These are phyloP conservation scores for Heliconius ethilla DNA, from an alignment of 2,888 invertebrate species.

Conservation along the genomic window DNA sequence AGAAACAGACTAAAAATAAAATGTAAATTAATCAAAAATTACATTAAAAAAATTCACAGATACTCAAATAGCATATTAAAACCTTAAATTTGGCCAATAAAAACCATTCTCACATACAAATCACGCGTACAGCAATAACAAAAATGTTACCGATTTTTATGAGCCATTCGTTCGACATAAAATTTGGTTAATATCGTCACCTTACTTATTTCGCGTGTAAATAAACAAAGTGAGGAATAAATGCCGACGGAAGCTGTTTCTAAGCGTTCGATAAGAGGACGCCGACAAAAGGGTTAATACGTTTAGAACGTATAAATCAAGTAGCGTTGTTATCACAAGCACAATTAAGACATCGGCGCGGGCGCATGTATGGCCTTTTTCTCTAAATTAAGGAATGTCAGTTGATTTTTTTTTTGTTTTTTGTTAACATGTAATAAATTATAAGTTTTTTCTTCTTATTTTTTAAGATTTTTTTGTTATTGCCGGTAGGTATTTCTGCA, in stretches of 20 bases:
- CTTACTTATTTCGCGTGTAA: slow-evolving; percentile 47
- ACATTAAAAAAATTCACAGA: background rate
- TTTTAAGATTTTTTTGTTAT: background rate
- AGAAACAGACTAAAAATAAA: background rate
- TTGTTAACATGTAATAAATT: slow-evolving; percentile 34
- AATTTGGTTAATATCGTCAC: slow-evolving; percentile 35
- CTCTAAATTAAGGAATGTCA: slow-evolving; percentile 52
- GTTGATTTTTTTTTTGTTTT: slow-evolving; percentile 46
- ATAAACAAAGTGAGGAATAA: slow-evolving; percentile 43
- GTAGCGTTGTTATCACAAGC: slow-evolving; percentile 65
- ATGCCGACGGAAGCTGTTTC: slow-evolving; percentile 68
- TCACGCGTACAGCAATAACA: slow-evolving; percentile 30
- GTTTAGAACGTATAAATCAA: slow-evolving; percentile 77
- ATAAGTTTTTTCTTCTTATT: background rate
- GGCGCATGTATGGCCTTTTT: slow-evolving; percentile 44
- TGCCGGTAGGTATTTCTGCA: background rate
- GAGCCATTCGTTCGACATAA: slow-evolving; percentile 44
- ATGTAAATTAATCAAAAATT: background rate
- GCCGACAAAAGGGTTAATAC: slow-evolving; percentile 78
- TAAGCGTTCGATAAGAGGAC: slow-evolving; percentile 65
- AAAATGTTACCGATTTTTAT: slow-evolving; percentile 36
- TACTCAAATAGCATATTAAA: background rate
- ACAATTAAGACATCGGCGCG: slow-evolving; percentile 75
- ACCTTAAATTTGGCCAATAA: slow-evolving; percentile 22
- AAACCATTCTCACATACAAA: slow-evolving; percentile 23